Evolutionary conservation across 2,888 invertebrate species (phyloP).

Genomic region (Epirrhoe alternata): DNA sequence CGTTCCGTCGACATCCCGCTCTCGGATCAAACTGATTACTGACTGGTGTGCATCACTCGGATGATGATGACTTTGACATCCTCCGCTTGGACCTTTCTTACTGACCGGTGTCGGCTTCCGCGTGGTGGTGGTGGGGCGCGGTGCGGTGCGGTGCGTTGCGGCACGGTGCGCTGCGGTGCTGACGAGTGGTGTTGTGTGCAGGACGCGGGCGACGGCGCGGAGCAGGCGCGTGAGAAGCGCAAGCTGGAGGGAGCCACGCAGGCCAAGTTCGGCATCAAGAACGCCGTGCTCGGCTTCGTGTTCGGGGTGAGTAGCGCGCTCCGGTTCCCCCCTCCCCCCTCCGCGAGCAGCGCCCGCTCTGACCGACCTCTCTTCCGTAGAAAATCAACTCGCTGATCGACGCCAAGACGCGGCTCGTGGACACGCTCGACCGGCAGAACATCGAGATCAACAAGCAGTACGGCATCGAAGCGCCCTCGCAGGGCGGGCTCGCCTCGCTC

Average conservation of each 20-base stretch:
- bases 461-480: constrained; percentile 88
- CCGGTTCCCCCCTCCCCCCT: not conserved
- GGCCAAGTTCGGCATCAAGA: constrained; percentile 90
- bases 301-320: constrained; percentile 89
- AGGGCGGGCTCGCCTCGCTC: constrained; percentile 85
- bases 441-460: constrained; percentile 91
- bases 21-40: not conserved
- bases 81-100: constrained; percentile 21
- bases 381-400: constrained; percentile 94
- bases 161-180: constrained; percentile 31
- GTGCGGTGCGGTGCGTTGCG: constrained; percentile 45
- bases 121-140: constrained; percentile 46
- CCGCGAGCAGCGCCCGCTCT: constrained; percentile 25
- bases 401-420: constrained; percentile 90
- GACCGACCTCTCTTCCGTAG: constrained; percentile 77
- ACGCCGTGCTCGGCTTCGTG: constrained; percentile 92
- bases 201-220: constrained; percentile 70
- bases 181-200: constrained; percentile 70
- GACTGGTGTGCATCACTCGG: not conserved
- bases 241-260: constrained; percentile 88
- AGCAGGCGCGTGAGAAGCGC: constrained; percentile 88
- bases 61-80: not conserved
- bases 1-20: not conserved
- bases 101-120: constrained; percentile 20
- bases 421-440: constrained; percentile 89